Percentiles rank a stretch among this genome's conserved stretches.
These are phyloP conservation scores for Tenthredo notha DNA, from an alignment of 2,888 invertebrate species.

Conservation along the genomic window DNA sequence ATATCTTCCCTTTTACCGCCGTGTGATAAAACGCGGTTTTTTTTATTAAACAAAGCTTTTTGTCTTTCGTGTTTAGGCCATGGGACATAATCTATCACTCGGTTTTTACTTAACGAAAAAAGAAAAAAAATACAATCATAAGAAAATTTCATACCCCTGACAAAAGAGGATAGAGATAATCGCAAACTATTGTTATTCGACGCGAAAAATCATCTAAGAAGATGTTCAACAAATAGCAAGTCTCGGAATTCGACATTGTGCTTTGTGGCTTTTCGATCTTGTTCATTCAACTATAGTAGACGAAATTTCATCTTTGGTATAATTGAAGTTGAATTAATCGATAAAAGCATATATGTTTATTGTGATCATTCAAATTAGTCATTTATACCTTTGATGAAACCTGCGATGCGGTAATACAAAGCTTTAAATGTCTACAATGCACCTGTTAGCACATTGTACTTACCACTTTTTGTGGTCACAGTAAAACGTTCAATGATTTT, in stretches of 20 bases:
- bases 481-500: conserved; percentile 29
- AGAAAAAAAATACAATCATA: neutral
- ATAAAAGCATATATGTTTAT: neutral
- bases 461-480: neutral
- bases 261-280: neutral
- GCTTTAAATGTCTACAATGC: neutral
- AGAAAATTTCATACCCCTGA: neutral
- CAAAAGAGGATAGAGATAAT: neutral
- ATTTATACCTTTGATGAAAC: no score
- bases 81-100: neutral
- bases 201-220: neutral
- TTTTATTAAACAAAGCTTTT: conserved; percentile 6
- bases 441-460: conserved; percentile 9
- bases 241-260: neutral
- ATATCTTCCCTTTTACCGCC: conserved; percentile 10
- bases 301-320: neutral
- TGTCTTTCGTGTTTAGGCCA: neutral
- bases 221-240: neutral
- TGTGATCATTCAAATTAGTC: neutral
- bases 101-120: neutral
- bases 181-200: neutral
- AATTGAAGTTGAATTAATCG: neutral
- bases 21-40: conserved; percentile 32
- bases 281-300: neutral
- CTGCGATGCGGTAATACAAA: no score